Evolutionary conservation across 2,888 invertebrate species (phyloP).

Genomic region (Linyphia triangularis): DNA sequence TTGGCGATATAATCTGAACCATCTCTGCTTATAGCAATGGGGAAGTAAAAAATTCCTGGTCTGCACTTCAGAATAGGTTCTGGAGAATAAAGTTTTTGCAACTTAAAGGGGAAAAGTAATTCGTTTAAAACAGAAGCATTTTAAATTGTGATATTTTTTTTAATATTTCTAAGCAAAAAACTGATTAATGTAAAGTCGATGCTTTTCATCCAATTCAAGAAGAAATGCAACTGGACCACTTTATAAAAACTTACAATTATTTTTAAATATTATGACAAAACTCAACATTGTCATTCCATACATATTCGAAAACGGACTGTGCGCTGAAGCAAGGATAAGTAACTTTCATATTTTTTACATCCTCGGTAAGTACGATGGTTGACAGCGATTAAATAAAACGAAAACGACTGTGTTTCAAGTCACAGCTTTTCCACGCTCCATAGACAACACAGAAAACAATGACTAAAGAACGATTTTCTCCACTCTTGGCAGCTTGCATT

Average conservation of each 20-base stretch:
- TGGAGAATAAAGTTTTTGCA: no score
- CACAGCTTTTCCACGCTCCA: conserved; percentile 57
- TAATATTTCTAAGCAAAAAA: no score
- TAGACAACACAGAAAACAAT: not conserved
- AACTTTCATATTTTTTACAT: conserved; percentile 1
- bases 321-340: not conserved
- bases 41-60: no score
- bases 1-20: no score
- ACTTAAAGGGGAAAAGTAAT: no score
- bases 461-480: conserved; percentile 49
- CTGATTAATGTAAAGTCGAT: no score
- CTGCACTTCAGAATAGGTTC: no score
- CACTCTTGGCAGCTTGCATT: not conserved
- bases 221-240: no score
- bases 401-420: conserved; percentile 24
- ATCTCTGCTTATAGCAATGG: no score
- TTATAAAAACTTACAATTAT: not conserved
- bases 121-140: no score
- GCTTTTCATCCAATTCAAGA: no score
- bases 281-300: not conserved
- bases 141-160: no score
- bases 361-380: conserved; percentile 20
- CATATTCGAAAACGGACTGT: not conserved
- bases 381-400: conserved; percentile 29
- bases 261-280: not conserved